Evolutionary conservation across 2,797 vertebrate genomes (phyloP).

Genomic region (Chanos chanos): DNA sequence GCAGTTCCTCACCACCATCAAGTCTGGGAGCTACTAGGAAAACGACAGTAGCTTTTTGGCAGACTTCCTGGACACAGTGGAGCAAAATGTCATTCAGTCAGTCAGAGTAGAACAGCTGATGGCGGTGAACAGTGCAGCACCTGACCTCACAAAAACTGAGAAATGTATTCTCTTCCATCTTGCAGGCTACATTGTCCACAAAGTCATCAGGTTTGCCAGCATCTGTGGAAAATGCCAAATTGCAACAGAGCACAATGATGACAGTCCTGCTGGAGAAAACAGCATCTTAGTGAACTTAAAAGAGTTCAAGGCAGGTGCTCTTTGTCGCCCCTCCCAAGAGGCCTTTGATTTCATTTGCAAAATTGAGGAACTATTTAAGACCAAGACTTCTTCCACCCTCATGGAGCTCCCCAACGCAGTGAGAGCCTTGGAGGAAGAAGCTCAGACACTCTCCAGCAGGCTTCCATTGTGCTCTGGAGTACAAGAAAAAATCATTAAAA

Average conservation of each 20-base stretch:
- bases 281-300: too few relatives aligned
- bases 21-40: conserved; percentile 25
- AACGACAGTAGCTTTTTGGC: conserved; percentile 16
- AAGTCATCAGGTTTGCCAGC: neutral
- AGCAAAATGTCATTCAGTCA: neutral
- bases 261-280: too few relatives aligned
- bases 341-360: neutral
- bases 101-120: conserved; percentile 21
- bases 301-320: too few relatives aligned
- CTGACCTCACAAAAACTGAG: conserved; percentile 8
- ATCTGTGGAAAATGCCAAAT: neutral
- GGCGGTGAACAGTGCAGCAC: neutral
- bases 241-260: too few relatives aligned
- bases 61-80: conserved; percentile 13
- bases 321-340: too few relatives aligned
- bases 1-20: conserved; percentile 15
- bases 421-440: conserved; percentile 7
- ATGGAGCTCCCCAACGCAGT: neutral
- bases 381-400: neutral
- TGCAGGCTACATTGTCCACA: conserved; percentile 12
- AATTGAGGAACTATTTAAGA: conserved; percentile 4
- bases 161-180: conserved; percentile 23
- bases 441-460: conserved; percentile 6
- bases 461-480: conserved; percentile 1
- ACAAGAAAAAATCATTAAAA: too few relatives aligned